Conservation (phyloP, 1,140 invertebrate genomes). For the Parapsyche elsis region DNA sequence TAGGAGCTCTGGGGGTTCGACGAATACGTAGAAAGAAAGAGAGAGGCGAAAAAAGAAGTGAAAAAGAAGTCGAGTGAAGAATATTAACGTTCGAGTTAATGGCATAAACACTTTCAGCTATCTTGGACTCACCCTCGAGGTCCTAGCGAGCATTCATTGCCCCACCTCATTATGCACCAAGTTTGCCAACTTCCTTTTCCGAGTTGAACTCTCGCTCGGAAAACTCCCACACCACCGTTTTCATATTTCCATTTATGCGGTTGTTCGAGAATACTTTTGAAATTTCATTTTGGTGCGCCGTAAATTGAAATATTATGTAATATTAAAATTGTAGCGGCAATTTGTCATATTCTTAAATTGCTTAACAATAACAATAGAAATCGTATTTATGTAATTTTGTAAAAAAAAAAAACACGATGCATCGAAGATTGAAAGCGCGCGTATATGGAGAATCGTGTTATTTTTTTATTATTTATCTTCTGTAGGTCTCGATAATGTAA, state of each 20-base stretch:
- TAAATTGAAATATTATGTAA: not conserved
- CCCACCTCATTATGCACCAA: slow-evolving; percentile 37
- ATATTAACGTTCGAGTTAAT: slow-evolving; percentile 41
- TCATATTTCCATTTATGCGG: slow-evolving; percentile 5
- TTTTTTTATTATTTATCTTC: too few species aligned
- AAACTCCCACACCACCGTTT: not conserved
- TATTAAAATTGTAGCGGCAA: too few species aligned
- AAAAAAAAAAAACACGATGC: too few species aligned
- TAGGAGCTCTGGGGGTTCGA: not conserved
- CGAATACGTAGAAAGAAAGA: not conserved
- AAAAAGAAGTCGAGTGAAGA: slow-evolving; percentile 22
- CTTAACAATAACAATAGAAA: too few species aligned
- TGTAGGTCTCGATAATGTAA: too few species aligned
- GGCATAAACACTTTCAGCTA: slow-evolving; percentile 42
- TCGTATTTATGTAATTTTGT: too few species aligned
- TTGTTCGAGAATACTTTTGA: not conserved
- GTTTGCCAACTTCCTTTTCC: slow-evolving; percentile 36
- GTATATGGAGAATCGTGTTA: not conserved
- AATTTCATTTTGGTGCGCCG: not conserved
- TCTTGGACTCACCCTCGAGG: slow-evolving; percentile 1
- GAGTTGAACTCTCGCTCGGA: not conserved
- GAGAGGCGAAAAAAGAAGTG: not conserved
- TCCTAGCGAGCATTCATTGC: slow-evolving; percentile 15
- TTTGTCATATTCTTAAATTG: too few species aligned
- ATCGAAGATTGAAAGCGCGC: not conserved